Conservation (phyloP, 2,797 vertebrate species). For the Syngnathus acus region DNA sequence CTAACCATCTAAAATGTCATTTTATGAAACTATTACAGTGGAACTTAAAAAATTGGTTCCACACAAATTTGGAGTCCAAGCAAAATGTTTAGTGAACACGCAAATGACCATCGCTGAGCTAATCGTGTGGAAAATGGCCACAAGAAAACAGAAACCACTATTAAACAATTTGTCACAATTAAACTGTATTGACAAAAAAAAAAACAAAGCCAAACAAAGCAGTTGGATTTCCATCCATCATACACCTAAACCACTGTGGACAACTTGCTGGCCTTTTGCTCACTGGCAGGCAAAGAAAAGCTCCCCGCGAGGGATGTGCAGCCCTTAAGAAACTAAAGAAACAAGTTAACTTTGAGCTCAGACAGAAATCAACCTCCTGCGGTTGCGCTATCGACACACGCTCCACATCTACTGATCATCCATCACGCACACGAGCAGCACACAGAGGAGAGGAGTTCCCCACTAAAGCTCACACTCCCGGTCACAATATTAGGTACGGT, state of each 20-base stretch:
- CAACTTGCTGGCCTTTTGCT: background rate
- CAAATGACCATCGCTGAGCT: too few relatives aligned
- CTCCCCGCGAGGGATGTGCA: constrained; percentile 8
- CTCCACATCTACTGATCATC: constrained; percentile 9
- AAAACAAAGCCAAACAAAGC: too few relatives aligned
- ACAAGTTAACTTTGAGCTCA: constrained; percentile 18
- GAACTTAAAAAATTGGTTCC: too few relatives aligned
- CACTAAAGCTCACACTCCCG: background rate
- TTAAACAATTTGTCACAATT: too few relatives aligned
- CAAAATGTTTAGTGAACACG: background rate
- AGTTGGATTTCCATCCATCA: background rate
- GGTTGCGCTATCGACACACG: constrained; percentile 11
- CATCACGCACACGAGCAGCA: constrained; percentile 14
- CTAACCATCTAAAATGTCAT: too few relatives aligned
- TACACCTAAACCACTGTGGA: background rate
- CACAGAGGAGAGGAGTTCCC: constrained; percentile 11
- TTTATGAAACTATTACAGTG: too few relatives aligned
- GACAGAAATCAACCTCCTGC: constrained; percentile 49
- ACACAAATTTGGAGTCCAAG: background rate
- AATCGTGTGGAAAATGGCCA: too few relatives aligned
- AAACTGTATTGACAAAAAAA: too few relatives aligned
- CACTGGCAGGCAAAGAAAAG: background rate
- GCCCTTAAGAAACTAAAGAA: constrained; percentile 10
- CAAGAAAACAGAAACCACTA: too few relatives aligned
- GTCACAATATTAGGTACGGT: background rate